phyloP scores from a whole-genome alignment of 2,113 vertebrate species.

The Serilophus lunatus region DNA sequence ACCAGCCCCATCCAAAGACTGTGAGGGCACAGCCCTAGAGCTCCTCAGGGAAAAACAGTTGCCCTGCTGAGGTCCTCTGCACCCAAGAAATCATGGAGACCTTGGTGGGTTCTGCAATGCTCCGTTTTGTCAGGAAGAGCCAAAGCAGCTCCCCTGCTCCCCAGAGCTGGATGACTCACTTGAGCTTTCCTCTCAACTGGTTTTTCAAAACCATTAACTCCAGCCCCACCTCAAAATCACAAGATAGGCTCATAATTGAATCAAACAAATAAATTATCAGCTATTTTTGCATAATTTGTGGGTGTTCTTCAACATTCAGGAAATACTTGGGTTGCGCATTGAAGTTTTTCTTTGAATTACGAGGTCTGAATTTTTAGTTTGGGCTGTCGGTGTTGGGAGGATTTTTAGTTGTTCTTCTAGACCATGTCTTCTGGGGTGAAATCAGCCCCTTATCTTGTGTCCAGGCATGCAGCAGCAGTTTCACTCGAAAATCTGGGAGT shows the following conservation, averaged over 20 bases:
- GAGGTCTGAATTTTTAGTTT: neutral
- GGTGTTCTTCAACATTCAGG: slow-evolving; percentile 20
- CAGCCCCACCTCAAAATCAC: neutral
- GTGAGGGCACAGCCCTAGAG: neutral
- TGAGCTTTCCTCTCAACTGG: neutral
- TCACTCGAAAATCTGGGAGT: neutral
- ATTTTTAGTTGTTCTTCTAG: neutral
- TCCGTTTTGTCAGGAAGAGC: neutral
- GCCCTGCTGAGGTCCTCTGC: neutral
- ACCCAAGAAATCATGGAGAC: neutral
- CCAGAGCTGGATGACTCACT: neutral
- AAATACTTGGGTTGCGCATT: neutral
- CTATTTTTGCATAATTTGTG: slow-evolving; percentile 27
- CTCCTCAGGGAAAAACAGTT: neutral
- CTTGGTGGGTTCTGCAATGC: neutral
- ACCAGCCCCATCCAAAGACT: neutral
- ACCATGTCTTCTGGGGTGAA: neutral
- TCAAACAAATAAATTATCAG: slow-evolving; percentile 13
- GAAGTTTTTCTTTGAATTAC: neutral
- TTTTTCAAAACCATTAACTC: neutral
- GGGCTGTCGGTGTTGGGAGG: neutral
- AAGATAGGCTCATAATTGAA: neutral
- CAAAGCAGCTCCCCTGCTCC: neutral
- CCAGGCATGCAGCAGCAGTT: neutral
- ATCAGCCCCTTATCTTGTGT: neutral